Evolutionary conservation across 2,888 invertebrate species (phyloP), one percentile per base, ranked within the genome.

Genomic region (Meandrusa payeni): DNA sequence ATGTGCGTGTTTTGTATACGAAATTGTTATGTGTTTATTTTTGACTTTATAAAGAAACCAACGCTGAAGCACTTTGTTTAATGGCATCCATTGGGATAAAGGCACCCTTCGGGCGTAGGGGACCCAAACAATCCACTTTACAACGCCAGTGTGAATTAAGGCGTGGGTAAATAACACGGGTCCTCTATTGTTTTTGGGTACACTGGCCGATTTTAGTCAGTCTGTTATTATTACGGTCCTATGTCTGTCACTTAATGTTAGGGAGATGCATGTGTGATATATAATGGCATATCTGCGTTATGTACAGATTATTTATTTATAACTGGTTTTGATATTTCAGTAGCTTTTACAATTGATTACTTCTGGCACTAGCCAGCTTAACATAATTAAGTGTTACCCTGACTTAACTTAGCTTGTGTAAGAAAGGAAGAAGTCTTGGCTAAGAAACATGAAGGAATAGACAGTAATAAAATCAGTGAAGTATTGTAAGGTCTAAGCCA

Each of bases 121-220:
- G 34, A 28, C 34, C 39, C 22, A 5, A 26, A 19, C 39, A 43
- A 43, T 36, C 37, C 42, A 33, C 28, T 44, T 28, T 34, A 34
- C 28, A 39, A 33, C 19, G 23, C 28, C 44, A 29, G 26, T 23
- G 17, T 45, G 39, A 28, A 39, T 39, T 40, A 45, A 32, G 44
- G 19, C 11, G 6, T 12, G 27, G 3, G 31, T 34, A 28, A 39
- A 28, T 28, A 34, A 39, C 27, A 11, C 32, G 28, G 28, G 44
- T 23, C 23, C 9, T 7, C 29, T 23, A 39, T 45, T 45, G 34
- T 45, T 33, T 39, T 20, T 31, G 42, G 28, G 5, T 23, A 39
- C 15, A 32, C 20, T 27, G 32, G 38, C 28, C 28, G n/a, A n/a
- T 20, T 24, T 27, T 7, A 38, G 19, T 17, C 23, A 29, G 40